These are phyloP conservation scores for Acanthoscelides obtectus DNA, from an alignment of 2,888 invertebrate species.

Conservation along the genomic window DNA sequence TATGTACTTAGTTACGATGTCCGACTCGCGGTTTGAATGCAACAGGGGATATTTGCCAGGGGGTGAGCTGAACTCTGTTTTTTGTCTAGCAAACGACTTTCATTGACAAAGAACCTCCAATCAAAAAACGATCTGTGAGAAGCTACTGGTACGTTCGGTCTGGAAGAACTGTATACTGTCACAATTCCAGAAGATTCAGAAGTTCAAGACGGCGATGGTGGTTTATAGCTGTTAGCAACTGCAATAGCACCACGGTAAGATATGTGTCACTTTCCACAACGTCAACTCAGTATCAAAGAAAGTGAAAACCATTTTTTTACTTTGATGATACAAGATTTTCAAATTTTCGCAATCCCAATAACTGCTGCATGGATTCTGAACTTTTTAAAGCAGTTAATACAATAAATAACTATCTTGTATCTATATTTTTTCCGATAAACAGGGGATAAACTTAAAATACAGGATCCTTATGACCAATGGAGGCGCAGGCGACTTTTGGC, in stretches of 20 bases:
- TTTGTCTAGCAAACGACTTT: background rate
- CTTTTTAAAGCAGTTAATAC: no score
- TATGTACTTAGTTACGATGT: no score
- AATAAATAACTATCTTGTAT: no score
- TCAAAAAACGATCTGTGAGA: slow-evolving; percentile 35
- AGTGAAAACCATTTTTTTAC: no score
- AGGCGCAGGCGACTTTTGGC: slow-evolving; percentile 72
- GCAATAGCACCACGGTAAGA: slow-evolving; percentile 60
- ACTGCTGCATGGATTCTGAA: no score
- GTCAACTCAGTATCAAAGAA: background rate
- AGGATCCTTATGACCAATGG: slow-evolving; percentile 87
- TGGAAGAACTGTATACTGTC: slow-evolving; percentile 52
- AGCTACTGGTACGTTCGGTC: slow-evolving; percentile 13
- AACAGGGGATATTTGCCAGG: no score
- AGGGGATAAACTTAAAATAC: slow-evolving; percentile 76
- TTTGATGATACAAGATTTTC: no score
- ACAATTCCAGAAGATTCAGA: slow-evolving; percentile 66
- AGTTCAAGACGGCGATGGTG: slow-evolving; percentile 89
- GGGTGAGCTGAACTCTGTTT: no score
- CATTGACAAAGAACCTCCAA: slow-evolving; percentile 3
- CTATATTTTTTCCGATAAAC: slow-evolving; percentile 13
- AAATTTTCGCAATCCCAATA: no score
- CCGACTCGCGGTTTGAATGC: no score
- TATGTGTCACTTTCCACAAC: background rate
- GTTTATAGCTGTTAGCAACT: slow-evolving; percentile 85